phyloP scores from a whole-genome alignment of 2,797 vertebrate genomes.

The Heliangelus exortis region DNA sequence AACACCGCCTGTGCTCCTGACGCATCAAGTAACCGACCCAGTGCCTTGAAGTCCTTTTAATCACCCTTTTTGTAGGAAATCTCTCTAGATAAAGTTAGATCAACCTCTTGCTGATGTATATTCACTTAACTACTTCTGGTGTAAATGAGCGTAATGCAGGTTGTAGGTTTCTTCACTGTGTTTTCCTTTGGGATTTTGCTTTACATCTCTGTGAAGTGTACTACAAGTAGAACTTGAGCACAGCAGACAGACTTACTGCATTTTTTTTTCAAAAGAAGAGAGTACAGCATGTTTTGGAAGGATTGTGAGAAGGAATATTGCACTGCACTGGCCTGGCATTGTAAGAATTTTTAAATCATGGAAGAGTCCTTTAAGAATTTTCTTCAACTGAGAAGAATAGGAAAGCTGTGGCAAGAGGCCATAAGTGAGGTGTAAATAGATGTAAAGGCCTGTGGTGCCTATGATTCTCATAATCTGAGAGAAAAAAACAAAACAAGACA shows the following conservation, averaged over 20 bases:
- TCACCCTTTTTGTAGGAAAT: neutral
- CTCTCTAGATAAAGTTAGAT: neutral
- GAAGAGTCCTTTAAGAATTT: neutral
- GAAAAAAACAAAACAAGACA: neutral
- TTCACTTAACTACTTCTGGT: neutral
- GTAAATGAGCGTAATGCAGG: neutral
- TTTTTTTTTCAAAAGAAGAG: neutral
- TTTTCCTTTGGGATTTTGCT: neutral
- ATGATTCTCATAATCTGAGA: neutral
- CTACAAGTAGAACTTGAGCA: neutral
- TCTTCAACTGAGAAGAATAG: neutral
- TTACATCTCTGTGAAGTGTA: neutral
- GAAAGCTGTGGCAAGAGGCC: neutral
- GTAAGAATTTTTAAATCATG: neutral
- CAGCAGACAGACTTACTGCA: neutral
- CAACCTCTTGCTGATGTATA: neutral
- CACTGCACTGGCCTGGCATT: neutral
- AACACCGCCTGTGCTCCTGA: too few species aligned
- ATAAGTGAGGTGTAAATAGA: neutral
- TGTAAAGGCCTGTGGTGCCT: neutral
- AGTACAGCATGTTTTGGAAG: neutral
- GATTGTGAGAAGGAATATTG: neutral
- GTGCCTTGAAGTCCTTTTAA: too few species aligned
- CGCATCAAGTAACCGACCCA: too few species aligned
- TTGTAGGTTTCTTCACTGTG: neutral